phyloP scores from a whole-genome alignment of 2,797 vertebrate species.

The Echeneis naucrates region DNA sequence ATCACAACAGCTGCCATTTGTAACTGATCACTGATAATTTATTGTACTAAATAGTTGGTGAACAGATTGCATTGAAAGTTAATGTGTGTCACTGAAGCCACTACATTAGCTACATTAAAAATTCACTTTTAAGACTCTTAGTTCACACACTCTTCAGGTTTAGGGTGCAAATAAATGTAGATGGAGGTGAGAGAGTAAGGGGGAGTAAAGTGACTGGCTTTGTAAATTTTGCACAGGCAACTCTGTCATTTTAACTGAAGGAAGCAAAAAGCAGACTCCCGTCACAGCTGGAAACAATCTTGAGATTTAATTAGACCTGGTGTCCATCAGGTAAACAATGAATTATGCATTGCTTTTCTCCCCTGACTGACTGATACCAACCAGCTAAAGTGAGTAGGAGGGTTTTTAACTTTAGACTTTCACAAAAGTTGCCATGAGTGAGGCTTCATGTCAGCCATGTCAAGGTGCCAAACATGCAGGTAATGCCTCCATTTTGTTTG shows the following conservation, averaged over 20 bases:
- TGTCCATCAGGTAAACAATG: slow-evolving; percentile 76
- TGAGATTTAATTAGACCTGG: slow-evolving; percentile 64
- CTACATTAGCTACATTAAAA: neutral
- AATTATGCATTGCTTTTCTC: slow-evolving; percentile 67
- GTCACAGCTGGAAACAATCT: slow-evolving; percentile 55
- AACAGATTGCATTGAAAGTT: slow-evolving; percentile 4
- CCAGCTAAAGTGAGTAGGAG: slow-evolving; percentile 19
- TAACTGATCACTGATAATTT: slow-evolving; percentile 20
- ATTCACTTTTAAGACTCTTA: slow-evolving; percentile 19
- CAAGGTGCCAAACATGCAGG: no score
- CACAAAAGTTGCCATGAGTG: slow-evolving; percentile 8
- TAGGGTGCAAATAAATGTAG: slow-evolving; percentile 18
- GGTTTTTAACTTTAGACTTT: slow-evolving; percentile 25
- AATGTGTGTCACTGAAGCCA: slow-evolving; percentile 6
- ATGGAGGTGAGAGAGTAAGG: neutral
- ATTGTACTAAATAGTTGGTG: slow-evolving; percentile 19
- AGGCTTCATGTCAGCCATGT: neutral
- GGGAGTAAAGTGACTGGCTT: neutral
- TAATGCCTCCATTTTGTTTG: no score
- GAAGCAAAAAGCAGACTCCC: neutral
- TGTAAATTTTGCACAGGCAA: neutral
- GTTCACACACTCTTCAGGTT: slow-evolving; percentile 22
- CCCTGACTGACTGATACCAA: slow-evolving; percentile 22
- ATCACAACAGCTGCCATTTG: neutral
- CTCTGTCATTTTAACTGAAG: slow-evolving; percentile 38